Evolutionary conservation across 2,888 invertebrate species (phyloP), one percentile per base, ranked within the genome.

Genomic region (Agrotis ipsilon): DNA sequence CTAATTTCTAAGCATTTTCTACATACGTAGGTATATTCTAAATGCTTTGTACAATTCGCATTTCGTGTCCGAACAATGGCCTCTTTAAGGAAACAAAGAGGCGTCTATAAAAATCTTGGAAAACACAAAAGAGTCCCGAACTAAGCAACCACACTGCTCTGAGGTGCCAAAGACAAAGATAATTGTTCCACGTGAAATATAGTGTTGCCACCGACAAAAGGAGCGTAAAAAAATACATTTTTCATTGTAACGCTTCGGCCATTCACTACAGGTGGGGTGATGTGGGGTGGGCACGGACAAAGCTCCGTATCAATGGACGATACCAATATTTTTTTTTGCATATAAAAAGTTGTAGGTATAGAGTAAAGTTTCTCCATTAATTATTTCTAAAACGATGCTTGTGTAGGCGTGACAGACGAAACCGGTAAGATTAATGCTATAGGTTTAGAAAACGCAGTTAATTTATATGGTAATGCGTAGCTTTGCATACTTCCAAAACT

Each of bases 121-220:
- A 83, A 71, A 72, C 69, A 86, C 85, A 87, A 85, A 87, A 78
- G 87, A 86, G 84, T 81, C 84, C 84, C 72, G 81, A 82, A 84
- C 84, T 86, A 86, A 88, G 83, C 87, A 83, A 93, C 92, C 93
- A 87, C 92, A 91, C 87, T 88, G 89, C 88, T 90, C 91, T 77
- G 79, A 94, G 94, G 95, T 95, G 96, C 91, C 93, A 96, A 96
- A 96, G 94, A 96, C 96, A 96, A 96, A 95, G 96, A 93, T 96
- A 95, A 96, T 96, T 96, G 96, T 96, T 93, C 94, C 93, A 93
- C 91, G 90, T 95, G 95, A 96, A 94, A 94, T 96, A 96, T 96
- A 94, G 95, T 92, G 92, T 92, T 94, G 94, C 94, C 94, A 94
- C 94, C 92, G 96, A 94, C 94, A 96, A 96, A 95, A 94, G 92